Evolutionary conservation across 2,113 vertebrate genomes (phyloP), one percentile per base, ranked within the genome.

Genomic region (Laticauda laticaudata): DNA sequence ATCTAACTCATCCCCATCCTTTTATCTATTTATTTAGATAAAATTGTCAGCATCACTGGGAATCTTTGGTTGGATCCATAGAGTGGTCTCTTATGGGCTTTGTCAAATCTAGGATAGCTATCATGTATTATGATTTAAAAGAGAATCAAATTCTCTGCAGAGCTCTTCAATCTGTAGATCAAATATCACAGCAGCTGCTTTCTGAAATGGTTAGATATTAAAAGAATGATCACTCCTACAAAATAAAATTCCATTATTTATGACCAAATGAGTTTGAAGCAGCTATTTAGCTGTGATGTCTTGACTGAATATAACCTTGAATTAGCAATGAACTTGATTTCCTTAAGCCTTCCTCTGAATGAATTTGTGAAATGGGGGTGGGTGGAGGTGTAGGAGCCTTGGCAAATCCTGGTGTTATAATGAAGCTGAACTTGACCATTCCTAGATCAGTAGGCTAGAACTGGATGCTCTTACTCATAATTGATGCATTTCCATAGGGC

Each of bases 221-320:
- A 55, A 86, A 93, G 86, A 92, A 89, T 57, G 94, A 94, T 94
- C 64, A 88, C 92, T 89, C 89, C 48, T 89, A 86, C 81, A 81
- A 90, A 87, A 53, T 0, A 86, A 91, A 91, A 90, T 91, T 39
- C 89, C 14, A 24, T 0, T 0, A 94, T 96, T 92, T 95, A 94
- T 94, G 88, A 90, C 94, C 91, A 95, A 94, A 94, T 39, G 54
- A 96, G 94, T 91, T 55, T 20, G 15, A 8, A 92, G 91, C 57
- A 56, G 21, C 57, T 93, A 57, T 26, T 94, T 3, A 92, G 95
- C 95, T 95, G 94, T 97, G 96, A 97, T 92, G 96, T 95, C 95
- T 87, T 61, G 92, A 64, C 0, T 0, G 90, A 86, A 95, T 92
- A 92, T 95, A 94, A 96, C 96, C 96, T 97, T 97, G 95, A 95